Percentiles rank a stretch among this genome's conserved stretches.
Evolutionary conservation across 2,888 invertebrate species (phyloP).

Genomic region (Aleiodes leptofemur): DNA sequence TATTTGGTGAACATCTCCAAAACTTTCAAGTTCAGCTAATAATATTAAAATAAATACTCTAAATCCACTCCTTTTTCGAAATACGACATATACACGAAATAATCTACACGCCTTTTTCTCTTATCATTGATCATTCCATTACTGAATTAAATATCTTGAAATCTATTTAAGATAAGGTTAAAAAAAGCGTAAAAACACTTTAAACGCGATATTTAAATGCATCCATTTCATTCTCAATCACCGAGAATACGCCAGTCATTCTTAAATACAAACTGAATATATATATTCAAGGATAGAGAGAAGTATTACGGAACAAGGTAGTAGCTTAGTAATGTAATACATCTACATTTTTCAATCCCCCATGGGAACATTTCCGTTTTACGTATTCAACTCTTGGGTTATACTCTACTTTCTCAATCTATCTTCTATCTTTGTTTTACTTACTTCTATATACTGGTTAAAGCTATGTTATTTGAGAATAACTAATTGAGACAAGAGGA

Average conservation of each 20-base stretch:
- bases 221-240: conserved; percentile 44
- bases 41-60: too few species aligned
- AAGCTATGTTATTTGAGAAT: conserved; percentile 43
- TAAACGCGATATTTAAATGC: conserved; percentile 44
- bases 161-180: neutral
- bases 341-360: conserved; percentile 37
- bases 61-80: too few species aligned
- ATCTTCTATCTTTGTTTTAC: conserved; percentile 12
- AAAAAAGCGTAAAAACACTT: conserved; percentile 8
- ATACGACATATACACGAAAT: too few species aligned
- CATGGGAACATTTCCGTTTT: conserved; percentile 23
- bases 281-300: conserved; percentile 21
- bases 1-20: too few species aligned
- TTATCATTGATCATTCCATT: too few species aligned
- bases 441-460: conserved; percentile 7
- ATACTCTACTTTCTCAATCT: conserved; percentile 34
- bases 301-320: conserved; percentile 31
- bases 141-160: neutral
- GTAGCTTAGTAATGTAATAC: conserved; percentile 38
- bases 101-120: too few species aligned
- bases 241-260: conserved; percentile 39
- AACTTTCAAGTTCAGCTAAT: too few species aligned
- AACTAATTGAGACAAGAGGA: conserved; percentile 42
- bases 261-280: conserved; percentile 37
- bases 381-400: conserved; percentile 45